Conservation (phyloP, 2,888 invertebrate species). For the Lasioglossum morio region DNA sequence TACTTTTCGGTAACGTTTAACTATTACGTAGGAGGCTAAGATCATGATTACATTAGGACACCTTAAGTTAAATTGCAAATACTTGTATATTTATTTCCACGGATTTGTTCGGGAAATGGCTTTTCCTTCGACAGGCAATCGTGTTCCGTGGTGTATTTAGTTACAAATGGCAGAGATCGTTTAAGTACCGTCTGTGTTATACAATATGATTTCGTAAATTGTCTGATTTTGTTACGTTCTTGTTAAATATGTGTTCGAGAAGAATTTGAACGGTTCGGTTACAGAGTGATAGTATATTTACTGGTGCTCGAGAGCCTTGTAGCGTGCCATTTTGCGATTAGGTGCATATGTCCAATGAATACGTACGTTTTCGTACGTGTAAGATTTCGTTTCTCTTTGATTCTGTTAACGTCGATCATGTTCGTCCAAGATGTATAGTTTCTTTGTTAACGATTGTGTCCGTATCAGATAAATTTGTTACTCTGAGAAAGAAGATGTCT, state of each 20-base stretch:
- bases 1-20: constrained; percentile 10
- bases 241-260: background rate
- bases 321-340: background rate
- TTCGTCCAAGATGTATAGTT: constrained; percentile 33
- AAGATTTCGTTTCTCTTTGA: constrained; percentile 12
- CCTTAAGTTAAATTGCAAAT: constrained; percentile 19
- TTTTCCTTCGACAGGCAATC: background rate
- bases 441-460: constrained; percentile 29
- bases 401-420: constrained; percentile 8
- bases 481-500: constrained; percentile 15
- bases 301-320: background rate
- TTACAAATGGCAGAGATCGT: background rate
- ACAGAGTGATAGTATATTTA: background rate
- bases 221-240: constrained; percentile 15
- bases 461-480: constrained; percentile 37
- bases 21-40: constrained; percentile 25
- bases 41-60: constrained; percentile 7
- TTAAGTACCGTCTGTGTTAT: background rate
- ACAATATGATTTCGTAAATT: constrained; percentile 6
- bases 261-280: background rate
- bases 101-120: background rate
- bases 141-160: background rate
- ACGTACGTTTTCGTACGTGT: background rate
- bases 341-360: background rate
- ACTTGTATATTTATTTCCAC: constrained; percentile 5